Conservation (phyloP, 2,888 invertebrate species). For the Drosophila basisetae region DNA sequence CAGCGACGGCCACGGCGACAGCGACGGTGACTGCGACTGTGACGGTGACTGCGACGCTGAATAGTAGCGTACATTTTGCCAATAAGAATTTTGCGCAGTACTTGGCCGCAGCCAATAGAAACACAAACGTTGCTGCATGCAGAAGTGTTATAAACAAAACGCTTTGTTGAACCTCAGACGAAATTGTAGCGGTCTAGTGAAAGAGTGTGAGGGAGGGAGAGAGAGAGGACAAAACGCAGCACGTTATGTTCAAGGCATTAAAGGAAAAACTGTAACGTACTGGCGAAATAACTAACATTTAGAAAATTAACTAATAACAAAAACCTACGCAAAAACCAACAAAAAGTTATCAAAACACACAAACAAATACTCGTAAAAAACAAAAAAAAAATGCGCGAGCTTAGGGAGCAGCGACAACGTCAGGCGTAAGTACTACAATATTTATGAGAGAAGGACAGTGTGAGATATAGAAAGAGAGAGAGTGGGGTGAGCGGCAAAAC, state of each 20-base stretch:
- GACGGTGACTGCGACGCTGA: constrained; percentile 19
- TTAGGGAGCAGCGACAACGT: constrained; percentile 34
- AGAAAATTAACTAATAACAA: constrained; percentile 5
- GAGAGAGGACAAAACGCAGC: not conserved
- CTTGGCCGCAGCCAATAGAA: constrained; percentile 49
- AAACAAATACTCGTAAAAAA: constrained; percentile 25
- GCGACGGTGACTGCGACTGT: constrained; percentile 17
- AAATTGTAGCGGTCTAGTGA: not conserved
- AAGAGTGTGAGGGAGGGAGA: not conserved
- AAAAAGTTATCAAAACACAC: constrained; percentile 27
- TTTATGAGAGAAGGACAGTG: constrained; percentile 2
- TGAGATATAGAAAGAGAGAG: not conserved
- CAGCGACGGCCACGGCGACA: constrained; percentile 1
- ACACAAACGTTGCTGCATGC: constrained; percentile 41
- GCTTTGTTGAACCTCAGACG: constrained; percentile 1
- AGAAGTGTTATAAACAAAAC: constrained; percentile 21
- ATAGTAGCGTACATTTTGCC: constrained; percentile 41
- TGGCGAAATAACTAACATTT: constrained; percentile 10
- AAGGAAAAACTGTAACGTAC: constrained; percentile 61
- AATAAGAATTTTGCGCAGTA: constrained; percentile 65
- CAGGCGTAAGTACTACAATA: constrained; percentile 55
- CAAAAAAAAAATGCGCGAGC: constrained; percentile 52
- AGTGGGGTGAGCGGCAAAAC: not conserved
- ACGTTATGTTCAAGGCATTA: constrained; percentile 51
- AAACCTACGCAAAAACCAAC: constrained; percentile 20